Conservation (phyloP, 2,113 vertebrate species). For the Platysteira castanea region DNA sequence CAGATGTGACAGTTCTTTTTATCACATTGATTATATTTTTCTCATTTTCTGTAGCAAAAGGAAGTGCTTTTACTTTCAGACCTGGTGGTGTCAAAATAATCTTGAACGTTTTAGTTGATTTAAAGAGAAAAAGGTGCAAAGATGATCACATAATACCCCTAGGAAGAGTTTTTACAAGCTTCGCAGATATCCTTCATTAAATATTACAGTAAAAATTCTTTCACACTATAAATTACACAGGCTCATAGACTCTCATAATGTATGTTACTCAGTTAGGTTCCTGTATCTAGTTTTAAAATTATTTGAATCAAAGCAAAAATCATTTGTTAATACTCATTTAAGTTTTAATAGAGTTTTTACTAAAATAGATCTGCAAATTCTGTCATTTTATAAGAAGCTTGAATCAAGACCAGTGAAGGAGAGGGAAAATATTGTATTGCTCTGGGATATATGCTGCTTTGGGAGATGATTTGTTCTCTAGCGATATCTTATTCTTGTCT, state of each 20-base stretch:
- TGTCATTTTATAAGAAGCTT: constrained; percentile 15
- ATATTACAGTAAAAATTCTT: background rate
- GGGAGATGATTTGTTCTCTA: background rate
- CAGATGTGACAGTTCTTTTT: background rate
- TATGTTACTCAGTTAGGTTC: background rate
- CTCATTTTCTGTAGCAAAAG: background rate
- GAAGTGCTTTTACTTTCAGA: background rate
- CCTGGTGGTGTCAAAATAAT: background rate
- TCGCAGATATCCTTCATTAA: background rate
- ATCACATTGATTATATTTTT: background rate
- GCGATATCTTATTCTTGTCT: background rate
- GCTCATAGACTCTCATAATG: background rate
- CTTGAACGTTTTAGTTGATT: background rate
- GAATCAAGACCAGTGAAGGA: background rate
- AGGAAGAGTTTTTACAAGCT: background rate
- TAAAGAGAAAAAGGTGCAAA: background rate
- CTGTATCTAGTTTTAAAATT: constrained; percentile 18
- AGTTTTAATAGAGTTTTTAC: constrained; percentile 23
- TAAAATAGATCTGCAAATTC: constrained; percentile 1
- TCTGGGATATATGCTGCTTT: background rate
- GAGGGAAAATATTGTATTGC: background rate
- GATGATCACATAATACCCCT: background rate
- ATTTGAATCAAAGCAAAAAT: background rate
- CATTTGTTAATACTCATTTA: constrained; percentile 3
- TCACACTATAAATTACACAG: background rate